Evolutionary conservation across 2,797 vertebrate genomes (phyloP).

Genomic region (Lepidocolaptes lacrymiger): DNA sequence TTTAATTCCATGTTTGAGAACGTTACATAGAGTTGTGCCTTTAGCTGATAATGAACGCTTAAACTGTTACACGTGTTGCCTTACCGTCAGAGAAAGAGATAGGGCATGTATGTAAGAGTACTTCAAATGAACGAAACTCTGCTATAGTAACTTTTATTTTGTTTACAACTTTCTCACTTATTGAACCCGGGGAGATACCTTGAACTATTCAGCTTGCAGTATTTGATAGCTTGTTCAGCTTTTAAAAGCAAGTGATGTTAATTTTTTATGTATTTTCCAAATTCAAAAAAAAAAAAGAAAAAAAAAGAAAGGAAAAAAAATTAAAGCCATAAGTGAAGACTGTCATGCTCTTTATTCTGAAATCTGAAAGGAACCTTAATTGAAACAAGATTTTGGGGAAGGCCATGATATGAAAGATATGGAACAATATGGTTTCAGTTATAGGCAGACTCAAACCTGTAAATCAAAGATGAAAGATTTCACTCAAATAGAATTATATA

Average conservation of each 20-base stretch:
- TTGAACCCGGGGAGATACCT: conserved; percentile 58
- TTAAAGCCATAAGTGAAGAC: conserved; percentile 86
- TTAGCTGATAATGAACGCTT: conserved; percentile 64
- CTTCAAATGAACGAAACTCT: conserved; percentile 61
- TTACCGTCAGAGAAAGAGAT: conserved; percentile 67
- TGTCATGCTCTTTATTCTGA: conserved; percentile 80
- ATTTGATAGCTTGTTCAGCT: conserved; percentile 72
- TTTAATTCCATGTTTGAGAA: conserved; percentile 44
- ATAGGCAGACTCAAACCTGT: conserved; percentile 78
- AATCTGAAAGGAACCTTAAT: conserved; percentile 82
- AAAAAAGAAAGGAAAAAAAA: conserved; percentile 63
- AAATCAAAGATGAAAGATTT: conserved; percentile 84
- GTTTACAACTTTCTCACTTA: conserved; percentile 61
- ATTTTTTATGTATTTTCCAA: conserved; percentile 78
- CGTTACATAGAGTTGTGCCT: conserved; percentile 68
- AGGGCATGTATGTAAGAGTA: conserved; percentile 57
- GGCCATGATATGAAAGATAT: conserved; percentile 81
- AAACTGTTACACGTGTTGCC: conserved; percentile 73
- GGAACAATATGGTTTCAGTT: conserved; percentile 80
- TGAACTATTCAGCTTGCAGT: conserved; percentile 61
- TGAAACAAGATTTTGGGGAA: conserved; percentile 80
- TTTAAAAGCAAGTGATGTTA: conserved; percentile 76
- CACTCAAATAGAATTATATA: conserved; percentile 87
- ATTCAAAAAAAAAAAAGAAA: conserved; percentile 39
- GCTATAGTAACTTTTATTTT: conserved; percentile 61